Conservation (phyloP, 92 coral and sea anemone genomes). For the Porites evermanni region DNA sequence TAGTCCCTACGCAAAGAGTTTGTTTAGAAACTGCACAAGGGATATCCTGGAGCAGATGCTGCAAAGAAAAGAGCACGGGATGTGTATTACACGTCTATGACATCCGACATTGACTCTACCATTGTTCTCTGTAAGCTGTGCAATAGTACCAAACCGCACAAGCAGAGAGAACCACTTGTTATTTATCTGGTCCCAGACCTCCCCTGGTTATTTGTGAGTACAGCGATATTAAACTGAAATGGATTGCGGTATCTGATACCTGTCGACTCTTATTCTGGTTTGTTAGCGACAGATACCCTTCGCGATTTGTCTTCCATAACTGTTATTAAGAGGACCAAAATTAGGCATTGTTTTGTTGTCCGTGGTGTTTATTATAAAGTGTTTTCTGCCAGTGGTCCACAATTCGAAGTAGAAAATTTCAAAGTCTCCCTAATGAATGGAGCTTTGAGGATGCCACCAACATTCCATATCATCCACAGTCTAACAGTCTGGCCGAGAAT, state of each 20-base stretch:
- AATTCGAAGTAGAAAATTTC: slow-evolving; percentile 46
- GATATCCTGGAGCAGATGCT: slow-evolving; percentile 53
- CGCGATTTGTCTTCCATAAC: slow-evolving; percentile 14
- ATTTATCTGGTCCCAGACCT: slow-evolving; percentile 27
- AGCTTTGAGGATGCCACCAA: slow-evolving; percentile 37
- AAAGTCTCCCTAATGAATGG: slow-evolving; percentile 21
- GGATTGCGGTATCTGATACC: slow-evolving; percentile 25
- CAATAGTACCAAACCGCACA: slow-evolving; percentile 58
- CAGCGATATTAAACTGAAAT: slow-evolving; percentile 35
- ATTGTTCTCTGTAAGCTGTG: slow-evolving; percentile 50
- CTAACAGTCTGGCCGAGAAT: slow-evolving; percentile 57
- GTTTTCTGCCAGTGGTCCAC: slow-evolving; percentile 41
- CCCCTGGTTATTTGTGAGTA: slow-evolving; percentile 19
- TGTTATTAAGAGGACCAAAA: slow-evolving; percentile 23
- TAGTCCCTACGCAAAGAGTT: slow-evolving; percentile 8
- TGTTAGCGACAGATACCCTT: slow-evolving; percentile 21
- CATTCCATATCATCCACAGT: slow-evolving; percentile 49
- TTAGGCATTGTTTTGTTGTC: slow-evolving; percentile 44
- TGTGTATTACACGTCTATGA: slow-evolving; percentile 53
- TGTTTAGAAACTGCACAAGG: slow-evolving; percentile 40
- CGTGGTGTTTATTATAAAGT: slow-evolving; percentile 34
- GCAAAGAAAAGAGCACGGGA: slow-evolving; percentile 52
- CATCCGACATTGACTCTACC: slow-evolving; percentile 29
- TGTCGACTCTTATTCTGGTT: slow-evolving; percentile 40
- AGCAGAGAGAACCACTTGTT: slow-evolving; percentile 40